Conservation (phyloP, 2,888 invertebrate genomes). For the Thymelicus sylvestris region DNA sequence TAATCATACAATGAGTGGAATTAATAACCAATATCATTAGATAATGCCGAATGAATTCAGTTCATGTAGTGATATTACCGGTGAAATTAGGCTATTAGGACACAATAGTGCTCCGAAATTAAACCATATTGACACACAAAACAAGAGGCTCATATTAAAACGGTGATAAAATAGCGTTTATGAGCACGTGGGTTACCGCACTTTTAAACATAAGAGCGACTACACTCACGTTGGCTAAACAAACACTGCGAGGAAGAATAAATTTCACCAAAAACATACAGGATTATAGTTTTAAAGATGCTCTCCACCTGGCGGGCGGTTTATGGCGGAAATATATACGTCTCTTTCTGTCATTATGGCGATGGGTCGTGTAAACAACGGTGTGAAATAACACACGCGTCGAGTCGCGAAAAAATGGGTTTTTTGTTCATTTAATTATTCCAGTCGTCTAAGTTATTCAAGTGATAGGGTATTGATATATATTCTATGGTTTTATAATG, state of each 20-base stretch:
- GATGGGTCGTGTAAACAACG: slow-evolving; percentile 38
- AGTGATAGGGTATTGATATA: neutral
- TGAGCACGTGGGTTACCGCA: slow-evolving; percentile 39
- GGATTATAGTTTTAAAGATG: slow-evolving; percentile 36
- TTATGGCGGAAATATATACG: slow-evolving; percentile 43
- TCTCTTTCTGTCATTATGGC: slow-evolving; percentile 38
- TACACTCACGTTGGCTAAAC: slow-evolving; percentile 41
- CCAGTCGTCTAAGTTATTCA: neutral
- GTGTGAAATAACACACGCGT: slow-evolving; percentile 21
- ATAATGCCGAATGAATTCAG: neutral
- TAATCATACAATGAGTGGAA: too few species aligned
- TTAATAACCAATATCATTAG: neutral
- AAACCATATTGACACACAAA: slow-evolving; percentile 37
- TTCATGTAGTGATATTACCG: slow-evolving; percentile 6
- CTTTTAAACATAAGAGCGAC: slow-evolving; percentile 40
- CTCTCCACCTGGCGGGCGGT: slow-evolving; percentile 35
- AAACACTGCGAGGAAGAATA: slow-evolving; percentile 43
- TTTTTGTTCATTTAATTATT: too few species aligned
- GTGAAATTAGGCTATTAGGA: slow-evolving; percentile 32
- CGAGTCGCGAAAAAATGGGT: slow-evolving; percentile 21
- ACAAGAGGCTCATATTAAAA: slow-evolving; percentile 39
- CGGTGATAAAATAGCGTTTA: slow-evolving; percentile 36
- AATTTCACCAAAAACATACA: slow-evolving; percentile 43
- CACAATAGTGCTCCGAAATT: slow-evolving; percentile 33
- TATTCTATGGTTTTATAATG: too few species aligned